A percentile compares a stretch with the other conserved stretches of the same genome.
Conservation (phyloP, 2,888 invertebrate genomes). For the Stictocephala bisonia region DNA sequence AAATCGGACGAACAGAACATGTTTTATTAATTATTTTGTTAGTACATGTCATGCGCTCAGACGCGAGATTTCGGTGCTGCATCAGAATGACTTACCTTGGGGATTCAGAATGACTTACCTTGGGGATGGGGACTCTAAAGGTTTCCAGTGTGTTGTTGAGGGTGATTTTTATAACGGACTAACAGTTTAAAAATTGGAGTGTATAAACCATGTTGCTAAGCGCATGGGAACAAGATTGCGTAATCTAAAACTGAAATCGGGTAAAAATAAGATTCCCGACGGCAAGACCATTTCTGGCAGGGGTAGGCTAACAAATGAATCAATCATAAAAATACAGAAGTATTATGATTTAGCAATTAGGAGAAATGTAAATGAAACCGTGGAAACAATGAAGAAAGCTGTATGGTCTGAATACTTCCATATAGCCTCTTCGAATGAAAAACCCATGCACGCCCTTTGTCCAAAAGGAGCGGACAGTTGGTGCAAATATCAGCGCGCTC, state of each 20-base stretch:
- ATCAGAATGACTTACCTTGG: no score
- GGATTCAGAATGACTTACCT: no score
- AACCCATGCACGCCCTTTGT: constrained; percentile 55
- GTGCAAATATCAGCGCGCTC: constrained; percentile 52
- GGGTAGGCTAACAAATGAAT: constrained; percentile 54
- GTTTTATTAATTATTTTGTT: no score
- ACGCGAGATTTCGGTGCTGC: no score
- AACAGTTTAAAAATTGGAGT: constrained; percentile 13
- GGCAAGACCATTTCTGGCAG: constrained; percentile 49
- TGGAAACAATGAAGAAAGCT: constrained; percentile 55
- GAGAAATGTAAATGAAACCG: constrained; percentile 48
- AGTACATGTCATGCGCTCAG: no score
- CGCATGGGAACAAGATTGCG: constrained; percentile 47
- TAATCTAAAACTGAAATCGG: constrained; percentile 7
- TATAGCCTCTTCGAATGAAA: constrained; percentile 54
- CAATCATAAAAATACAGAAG: constrained; percentile 55
- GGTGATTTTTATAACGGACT: constrained; percentile 42
- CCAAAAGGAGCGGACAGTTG: constrained; percentile 52
- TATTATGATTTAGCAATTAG: constrained; percentile 58
- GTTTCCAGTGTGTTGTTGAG: neutral
- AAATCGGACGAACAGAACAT: no score
- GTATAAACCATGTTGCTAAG: neutral
- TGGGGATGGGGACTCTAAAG: constrained; percentile 32
- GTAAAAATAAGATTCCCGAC: constrained; percentile 11
- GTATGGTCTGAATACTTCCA: constrained; percentile 58